Evolutionary conservation across 2,113 vertebrate species (phyloP).

Genomic region (Triplophysa dalaica): DNA sequence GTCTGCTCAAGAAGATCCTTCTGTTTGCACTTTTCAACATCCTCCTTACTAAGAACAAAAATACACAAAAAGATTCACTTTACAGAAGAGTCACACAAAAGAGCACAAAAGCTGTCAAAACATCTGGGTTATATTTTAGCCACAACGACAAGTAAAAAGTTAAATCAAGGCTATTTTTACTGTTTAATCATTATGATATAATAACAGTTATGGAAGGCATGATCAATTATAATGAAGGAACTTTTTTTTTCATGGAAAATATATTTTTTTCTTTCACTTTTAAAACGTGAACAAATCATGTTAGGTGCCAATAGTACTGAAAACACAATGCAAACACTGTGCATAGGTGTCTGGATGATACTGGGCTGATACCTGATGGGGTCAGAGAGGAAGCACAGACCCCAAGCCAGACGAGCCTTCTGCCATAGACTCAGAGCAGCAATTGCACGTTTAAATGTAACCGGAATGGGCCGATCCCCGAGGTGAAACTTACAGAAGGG

Average conservation of each 20-base stretch:
- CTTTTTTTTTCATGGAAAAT: no score
- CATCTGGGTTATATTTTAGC: background rate
- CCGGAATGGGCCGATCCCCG: conserved; percentile 94
- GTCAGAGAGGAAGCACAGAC: conserved; percentile 95
- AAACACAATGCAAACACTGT: background rate
- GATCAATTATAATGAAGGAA: no score
- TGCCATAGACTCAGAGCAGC: conserved; percentile 97
- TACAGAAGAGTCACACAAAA: background rate
- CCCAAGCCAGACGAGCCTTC: conserved; percentile 95
- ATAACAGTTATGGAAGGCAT: no score
- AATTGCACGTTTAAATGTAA: conserved; percentile 97
- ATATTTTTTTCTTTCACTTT: no score
- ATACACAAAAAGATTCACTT: background rate
- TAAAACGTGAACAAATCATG: no score
- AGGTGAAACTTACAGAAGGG: conserved; percentile 99
- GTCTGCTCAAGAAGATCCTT: conserved; percentile 98
- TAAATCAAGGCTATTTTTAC: background rate
- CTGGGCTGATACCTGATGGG: conserved; percentile 86
- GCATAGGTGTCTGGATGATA: background rate
- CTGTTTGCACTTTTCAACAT: conserved; percentile 98
- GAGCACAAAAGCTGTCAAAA: background rate
- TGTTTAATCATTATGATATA: no score
- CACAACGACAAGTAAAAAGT: background rate
- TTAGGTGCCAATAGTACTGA: no score
- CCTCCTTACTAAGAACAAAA: conserved; percentile 84